Evolutionary conservation across 2,888 invertebrate genomes (phyloP), one percentile per base, ranked within the genome.

Genomic region (Drosophila colorata): DNA sequence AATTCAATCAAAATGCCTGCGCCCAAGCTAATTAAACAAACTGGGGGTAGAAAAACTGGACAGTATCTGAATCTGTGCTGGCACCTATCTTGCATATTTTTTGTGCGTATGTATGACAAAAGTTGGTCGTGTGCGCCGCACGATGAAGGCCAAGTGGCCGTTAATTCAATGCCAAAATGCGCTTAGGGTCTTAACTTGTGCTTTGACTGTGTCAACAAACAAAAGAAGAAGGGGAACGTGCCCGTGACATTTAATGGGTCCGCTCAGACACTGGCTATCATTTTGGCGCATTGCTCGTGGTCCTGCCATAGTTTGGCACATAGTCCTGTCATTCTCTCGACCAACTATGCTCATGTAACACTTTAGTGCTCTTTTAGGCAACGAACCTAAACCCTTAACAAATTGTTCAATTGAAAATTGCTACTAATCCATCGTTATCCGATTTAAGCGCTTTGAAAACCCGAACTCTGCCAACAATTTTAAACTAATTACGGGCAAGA

Each of bases 1-100:
- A 78, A 84, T 82, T 78, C 70, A 85, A 84, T 87, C 63, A 80
- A 70, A 80, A 59, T 59, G 65, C 69, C 46, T 41, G 69, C 68
- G 70, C 71, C 63, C 66, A 52, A 60, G 70, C 80, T 84, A 85
- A 85, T 85, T 84, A 82, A 66, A 74, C 67, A 71, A 72, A 65
- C 48, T 64, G 77, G 58, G 48, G 43, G 16, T 31, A 14, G 33
- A 55, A 41, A 25, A 14, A 7, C 14, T 6, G 33, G 43, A 23
- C 28, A 40, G 52, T 56, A 76, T 70, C 69, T 73, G 66, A 76
- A 80, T 74, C 59, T 59, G 14, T 38, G 31, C 25, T 18, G 31
- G 48, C 53, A 8, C 25, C 60, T 23, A 43, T 20, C 49, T n/a
- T 37, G 28, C 18, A 52, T 37, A 56, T 53, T 13, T 46, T 55